phyloP scores from a whole-genome alignment of 2,797 vertebrate genomes.

The Xenops minutus region DNA sequence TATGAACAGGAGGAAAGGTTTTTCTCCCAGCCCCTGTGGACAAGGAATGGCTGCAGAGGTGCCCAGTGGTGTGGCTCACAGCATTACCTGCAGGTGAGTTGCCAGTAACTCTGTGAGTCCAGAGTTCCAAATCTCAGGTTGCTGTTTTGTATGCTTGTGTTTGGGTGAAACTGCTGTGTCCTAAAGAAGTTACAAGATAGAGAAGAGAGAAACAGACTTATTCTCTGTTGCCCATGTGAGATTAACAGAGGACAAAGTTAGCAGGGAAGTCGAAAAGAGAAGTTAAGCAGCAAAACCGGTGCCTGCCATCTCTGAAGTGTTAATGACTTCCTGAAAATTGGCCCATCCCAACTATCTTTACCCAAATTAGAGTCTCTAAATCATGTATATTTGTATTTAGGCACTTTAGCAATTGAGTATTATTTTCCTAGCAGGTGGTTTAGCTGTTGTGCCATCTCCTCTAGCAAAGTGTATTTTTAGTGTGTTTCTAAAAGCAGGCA shows the following conservation, averaged over 20 bases:
- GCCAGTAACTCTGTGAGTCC: accelerated
- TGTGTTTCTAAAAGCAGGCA: slow-evolving; percentile 28
- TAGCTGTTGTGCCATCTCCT: slow-evolving; percentile 30
- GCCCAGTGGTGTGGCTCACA: accelerated
- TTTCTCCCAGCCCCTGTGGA: neutral
- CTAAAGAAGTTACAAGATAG: neutral
- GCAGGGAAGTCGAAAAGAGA: neutral
- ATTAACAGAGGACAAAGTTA: neutral
- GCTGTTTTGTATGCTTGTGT: neutral
- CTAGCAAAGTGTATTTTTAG: slow-evolving; percentile 27
- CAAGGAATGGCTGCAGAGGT: accelerated
- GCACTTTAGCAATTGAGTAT: neutral
- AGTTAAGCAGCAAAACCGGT: neutral
- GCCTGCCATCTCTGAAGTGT: neutral
- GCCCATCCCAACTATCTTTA: neutral
- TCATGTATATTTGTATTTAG: slow-evolving; percentile 9
- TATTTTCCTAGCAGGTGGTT: slow-evolving; percentile 46
- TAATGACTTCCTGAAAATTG: neutral
- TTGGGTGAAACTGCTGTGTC: neutral
- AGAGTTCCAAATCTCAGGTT: neutral
- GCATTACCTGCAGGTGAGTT: neutral
- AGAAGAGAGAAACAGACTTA: neutral
- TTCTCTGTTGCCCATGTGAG: accelerated
- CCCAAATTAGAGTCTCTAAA: slow-evolving; percentile 2
- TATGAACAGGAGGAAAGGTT: neutral